Evolutionary conservation across 2,113 vertebrate genomes (phyloP).

Genomic region (Paracyprichromis sp.): DNA sequence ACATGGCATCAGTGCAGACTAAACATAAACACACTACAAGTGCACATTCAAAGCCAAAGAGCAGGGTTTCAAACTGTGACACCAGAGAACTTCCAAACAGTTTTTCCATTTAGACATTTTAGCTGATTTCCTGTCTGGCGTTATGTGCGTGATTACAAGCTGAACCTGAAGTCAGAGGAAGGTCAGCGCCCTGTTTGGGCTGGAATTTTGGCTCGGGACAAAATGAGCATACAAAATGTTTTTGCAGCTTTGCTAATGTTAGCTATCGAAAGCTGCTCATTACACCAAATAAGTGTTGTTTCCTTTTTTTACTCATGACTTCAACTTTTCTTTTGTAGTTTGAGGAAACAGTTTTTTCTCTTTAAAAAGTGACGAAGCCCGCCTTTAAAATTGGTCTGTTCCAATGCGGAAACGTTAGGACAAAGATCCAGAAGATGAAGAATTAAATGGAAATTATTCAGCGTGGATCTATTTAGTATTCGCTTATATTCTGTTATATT

Average conservation of each 20-base stretch:
- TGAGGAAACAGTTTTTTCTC: not conserved
- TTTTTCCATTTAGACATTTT: not conserved
- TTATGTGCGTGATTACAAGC: not conserved
- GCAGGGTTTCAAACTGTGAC: not conserved
- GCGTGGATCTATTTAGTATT: not conserved
- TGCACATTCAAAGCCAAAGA: slow-evolving; percentile 1
- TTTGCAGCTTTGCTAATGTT: not conserved
- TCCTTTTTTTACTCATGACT: not conserved
- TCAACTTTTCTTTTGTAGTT: not conserved
- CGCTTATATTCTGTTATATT: fast-evolving
- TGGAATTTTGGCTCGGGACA: not conserved
- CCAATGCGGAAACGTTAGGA: not conserved
- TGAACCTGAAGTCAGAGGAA: not conserved
- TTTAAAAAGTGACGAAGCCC: not conserved
- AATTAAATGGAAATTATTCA: not conserved
- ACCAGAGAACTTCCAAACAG: not conserved
- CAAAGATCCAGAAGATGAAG: not conserved
- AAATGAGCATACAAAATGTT: not conserved
- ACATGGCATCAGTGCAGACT: not conserved
- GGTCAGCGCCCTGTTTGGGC: not conserved
- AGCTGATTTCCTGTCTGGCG: not conserved
- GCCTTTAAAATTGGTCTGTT: not conserved
- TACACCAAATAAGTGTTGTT: not conserved
- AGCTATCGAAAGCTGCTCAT: not conserved
- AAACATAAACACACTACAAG: slow-evolving; percentile 22